These are phyloP conservation scores for Chaitophorus viminalis DNA, from an alignment of 2,888 invertebrate species.

Conservation along the genomic window DNA sequence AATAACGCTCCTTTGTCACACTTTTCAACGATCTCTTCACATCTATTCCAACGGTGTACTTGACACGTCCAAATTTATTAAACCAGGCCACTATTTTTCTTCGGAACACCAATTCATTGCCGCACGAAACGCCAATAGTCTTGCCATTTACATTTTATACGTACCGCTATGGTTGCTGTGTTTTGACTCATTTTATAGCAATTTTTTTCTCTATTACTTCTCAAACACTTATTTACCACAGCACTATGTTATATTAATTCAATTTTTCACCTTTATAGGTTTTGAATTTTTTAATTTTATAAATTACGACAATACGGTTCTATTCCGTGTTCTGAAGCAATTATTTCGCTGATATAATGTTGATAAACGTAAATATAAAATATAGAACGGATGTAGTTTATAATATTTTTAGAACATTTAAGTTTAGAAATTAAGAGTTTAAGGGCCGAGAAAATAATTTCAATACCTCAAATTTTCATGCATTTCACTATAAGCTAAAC, in stretches of 20 bases:
- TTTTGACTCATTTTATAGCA: not conserved
- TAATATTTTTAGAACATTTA: no score
- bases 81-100: not conserved
- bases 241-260: not conserved
- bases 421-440: no score
- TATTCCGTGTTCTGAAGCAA: no score
- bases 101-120: not conserved
- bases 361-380: no score
- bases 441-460: no score
- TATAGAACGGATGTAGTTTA: no score
- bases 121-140: not conserved
- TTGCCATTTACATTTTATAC: not conserved
- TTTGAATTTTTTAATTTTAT: no score
- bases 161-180: not conserved
- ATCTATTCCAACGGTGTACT: not conserved
- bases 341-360: no score
- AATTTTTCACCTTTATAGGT: not conserved
- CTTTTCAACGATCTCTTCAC: not conserved
- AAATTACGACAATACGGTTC: no score
- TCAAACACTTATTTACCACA: not conserved
- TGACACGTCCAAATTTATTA: conserved; percentile 26
- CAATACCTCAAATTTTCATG: no score
- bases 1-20: conserved; percentile 23
- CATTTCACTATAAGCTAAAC: no score
- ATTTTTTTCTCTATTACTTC: not conserved